phyloP scores from a whole-genome alignment of 2,797 vertebrate genomes.

The Liasis olivaceus region DNA sequence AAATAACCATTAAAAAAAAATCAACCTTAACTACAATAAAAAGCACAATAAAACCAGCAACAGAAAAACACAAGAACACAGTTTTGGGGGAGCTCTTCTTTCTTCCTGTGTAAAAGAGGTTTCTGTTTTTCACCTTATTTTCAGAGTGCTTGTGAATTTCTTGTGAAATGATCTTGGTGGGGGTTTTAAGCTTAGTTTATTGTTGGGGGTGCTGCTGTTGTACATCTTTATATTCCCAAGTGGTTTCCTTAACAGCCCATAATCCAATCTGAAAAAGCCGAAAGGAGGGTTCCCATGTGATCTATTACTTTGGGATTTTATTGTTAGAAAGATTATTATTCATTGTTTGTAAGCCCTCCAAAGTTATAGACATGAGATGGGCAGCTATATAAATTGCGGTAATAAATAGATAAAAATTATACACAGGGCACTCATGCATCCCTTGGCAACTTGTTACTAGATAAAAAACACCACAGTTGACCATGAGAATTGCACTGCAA shows the following conservation, averaged over 20 bases:
- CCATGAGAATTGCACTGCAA: not conserved
- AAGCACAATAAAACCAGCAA: not conserved
- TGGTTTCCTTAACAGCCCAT: not conserved
- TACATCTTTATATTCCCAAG: not conserved
- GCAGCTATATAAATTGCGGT: not conserved
- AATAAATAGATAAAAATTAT: not conserved
- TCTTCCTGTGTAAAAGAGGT: not conserved
- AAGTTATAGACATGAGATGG: not conserved
- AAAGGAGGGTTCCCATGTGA: not conserved
- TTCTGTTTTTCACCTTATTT: not conserved
- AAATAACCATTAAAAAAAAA: no score
- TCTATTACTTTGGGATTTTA: not conserved
- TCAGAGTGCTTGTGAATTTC: not conserved
- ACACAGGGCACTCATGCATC: not conserved
- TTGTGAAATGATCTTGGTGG: not conserved
- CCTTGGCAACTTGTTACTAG: not conserved
- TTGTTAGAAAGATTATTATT: not conserved
- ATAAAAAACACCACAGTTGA: not conserved
- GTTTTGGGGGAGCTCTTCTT: not conserved
- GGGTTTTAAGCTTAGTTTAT: not conserved
- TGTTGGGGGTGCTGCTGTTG: not conserved
- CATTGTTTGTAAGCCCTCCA: not conserved
- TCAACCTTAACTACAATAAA: not conserved
- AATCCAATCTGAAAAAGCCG: not conserved
- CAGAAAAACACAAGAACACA: not conserved